These are phyloP conservation scores for Linnaemya tessellans DNA, from an alignment of 2,888 invertebrate species.

Conservation along the genomic window DNA sequence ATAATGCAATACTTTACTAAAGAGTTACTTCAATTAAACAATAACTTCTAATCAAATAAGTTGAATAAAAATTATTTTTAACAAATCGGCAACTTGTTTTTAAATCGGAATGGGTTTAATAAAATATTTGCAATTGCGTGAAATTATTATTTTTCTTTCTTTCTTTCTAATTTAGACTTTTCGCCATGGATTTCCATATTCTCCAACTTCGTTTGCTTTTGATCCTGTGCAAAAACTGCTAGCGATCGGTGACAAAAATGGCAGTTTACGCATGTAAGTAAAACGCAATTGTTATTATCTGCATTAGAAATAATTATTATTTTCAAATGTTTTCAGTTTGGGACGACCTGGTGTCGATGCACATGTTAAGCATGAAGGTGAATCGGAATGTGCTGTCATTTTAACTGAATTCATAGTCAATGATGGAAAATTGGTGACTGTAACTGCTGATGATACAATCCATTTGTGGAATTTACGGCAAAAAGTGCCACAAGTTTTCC, in stretches of 20 bases:
- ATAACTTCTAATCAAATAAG: too few relatives aligned
- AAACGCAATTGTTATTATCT: neutral
- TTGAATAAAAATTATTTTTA: too few relatives aligned
- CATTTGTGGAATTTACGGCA: conserved; percentile 99
- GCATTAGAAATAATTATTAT: neutral
- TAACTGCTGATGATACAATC: conserved; percentile 97
- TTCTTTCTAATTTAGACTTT: conserved; percentile 90
- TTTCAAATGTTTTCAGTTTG: conserved; percentile 86
- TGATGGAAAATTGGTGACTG: conserved; percentile 97
- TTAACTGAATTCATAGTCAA: conserved; percentile 97
- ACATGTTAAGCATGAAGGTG: conserved; percentile 93
- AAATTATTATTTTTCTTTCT: conserved; percentile 37
- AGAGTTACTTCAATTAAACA: neutral
- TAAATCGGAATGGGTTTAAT: too few relatives aligned
- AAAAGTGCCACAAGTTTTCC: conserved; percentile 96
- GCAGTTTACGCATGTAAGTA: conserved; percentile 97
- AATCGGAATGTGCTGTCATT: conserved; percentile 86
- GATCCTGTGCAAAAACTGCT: conserved; percentile 98
- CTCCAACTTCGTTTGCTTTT: conserved; percentile 98
- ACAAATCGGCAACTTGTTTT: too few relatives aligned
- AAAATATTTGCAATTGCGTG: too few relatives aligned
- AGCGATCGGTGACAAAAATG: conserved; percentile 97
- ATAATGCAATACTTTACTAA: too few relatives aligned
- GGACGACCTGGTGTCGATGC: conserved; percentile 99
- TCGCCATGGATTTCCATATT: conserved; percentile 99